Evolutionary conservation across 2,113 vertebrate species (phyloP), one percentile per base, ranked within the genome.

Genomic region (Aspidoscelis tigris): DNA sequence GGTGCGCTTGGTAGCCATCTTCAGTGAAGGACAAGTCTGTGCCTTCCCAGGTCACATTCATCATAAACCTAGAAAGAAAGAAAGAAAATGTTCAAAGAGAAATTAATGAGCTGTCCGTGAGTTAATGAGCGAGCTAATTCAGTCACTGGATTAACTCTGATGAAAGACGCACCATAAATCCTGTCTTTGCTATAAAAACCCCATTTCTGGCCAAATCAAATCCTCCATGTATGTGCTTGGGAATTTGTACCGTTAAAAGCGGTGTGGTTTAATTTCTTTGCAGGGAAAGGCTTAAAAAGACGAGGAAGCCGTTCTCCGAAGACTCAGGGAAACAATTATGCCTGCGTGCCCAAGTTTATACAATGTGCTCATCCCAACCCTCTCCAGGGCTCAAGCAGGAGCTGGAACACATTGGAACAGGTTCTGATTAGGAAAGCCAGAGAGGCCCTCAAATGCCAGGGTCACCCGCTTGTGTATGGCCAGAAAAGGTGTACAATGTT

Each of bases 21-120:
- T 98, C 98, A 0, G 98, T 99, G 96, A 99, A 99, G 89, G 98
- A 99, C 96, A 99, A 89, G 93, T 99, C 99, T 94, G 96, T 96
- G 80, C 98, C 98, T 86, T 98, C 96, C 98, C 98, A 99, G 0
- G 98, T 99, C 92, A 99, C 97, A 64, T 99, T 99, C 97, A 98
- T 98, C 99, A 99, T 99, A 91, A 99, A 99, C 95, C 98, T 99
- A 93, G 82, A 92, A 95, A 89, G 80, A 74, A 83, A 88, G 80
- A 74, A 83, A 88, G 85, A 85, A 95, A 84, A 92, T 64, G 84
- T 90, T 89, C 88, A 94, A 75, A 80, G 77, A 43, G 87, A 88
- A 94, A 90, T 91, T 81, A 93, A 95, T 91, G 87, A 92, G 84
- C 84, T 82, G 78, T 92, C 89, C 85, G 75, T 85, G 58, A 88